Base-by-base conservation (phyloP, 2,797 vertebrate species). In the Oreochromis grahami region DNA sequence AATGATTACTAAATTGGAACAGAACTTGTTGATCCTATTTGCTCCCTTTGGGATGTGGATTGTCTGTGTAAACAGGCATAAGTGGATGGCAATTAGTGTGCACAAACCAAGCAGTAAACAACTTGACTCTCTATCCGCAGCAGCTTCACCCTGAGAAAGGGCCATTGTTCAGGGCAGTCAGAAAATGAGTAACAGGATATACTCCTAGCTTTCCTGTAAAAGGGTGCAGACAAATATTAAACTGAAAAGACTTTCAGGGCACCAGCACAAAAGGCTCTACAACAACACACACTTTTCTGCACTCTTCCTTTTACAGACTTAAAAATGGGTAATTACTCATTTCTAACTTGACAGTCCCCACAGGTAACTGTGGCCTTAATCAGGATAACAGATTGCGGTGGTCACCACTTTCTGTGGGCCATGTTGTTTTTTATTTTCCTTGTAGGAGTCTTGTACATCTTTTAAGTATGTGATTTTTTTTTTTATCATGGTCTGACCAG, bases 81-180 rank as follows among this genome's bases (percentile, higher is more conserved):
- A 89, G 85, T 85, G 83, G 60, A 76, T 21, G 77, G 77, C 74
- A 91, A 83, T 91, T 85, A 87, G 50, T 74, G 63, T 84, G 78
- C 76, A 83, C 80, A 86, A 87, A 84, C 79, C 77, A 43, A 74
- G 41, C 38, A 41, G 80, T 87, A 94, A 88, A 93, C 88, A 94
- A 83, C 80, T 89, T 83, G 76, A 86, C 68, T 90, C 74, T 78
- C 51, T 72, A 77, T 83, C 84, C 41, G 19, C 74, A 84, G 77
- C 45, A 5, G 60, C 72, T 48, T 79, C 65, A 84, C 53, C 60
- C 36, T 5, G 17, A 87, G 84, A 87, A 53, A 45, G 74, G 51
- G 32, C 87, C 58, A 94, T 94, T 94, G 91, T 94, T 92, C 82
- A 82, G 74, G 38, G 74, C 29, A 4, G 81, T 76, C 68, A 80